These are phyloP conservation scores for Microplitis deprimator DNA, from an alignment of 2,888 invertebrate species.

Conservation along the genomic window DNA sequence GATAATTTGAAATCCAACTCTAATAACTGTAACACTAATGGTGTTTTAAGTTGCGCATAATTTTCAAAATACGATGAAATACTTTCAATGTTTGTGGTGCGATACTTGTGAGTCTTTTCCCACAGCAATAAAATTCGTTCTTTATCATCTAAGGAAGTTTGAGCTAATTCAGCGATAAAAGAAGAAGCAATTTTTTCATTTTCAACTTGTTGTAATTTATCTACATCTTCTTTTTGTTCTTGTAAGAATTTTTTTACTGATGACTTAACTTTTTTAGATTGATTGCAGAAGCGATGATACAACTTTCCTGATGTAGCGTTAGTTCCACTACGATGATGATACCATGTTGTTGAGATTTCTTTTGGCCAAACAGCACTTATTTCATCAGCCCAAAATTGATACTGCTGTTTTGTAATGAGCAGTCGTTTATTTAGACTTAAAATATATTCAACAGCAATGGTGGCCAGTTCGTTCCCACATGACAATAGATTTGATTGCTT, in stretches of 20 bases:
- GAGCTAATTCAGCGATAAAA: too few relatives aligned
- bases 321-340: not conserved
- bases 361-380: not conserved
- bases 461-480: not conserved
- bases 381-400: not conserved
- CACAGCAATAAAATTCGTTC: not conserved
- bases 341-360: not conserved
- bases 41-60: not conserved
- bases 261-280: not conserved
- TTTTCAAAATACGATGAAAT: slow-evolving; percentile 7
- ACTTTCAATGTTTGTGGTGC: not conserved
- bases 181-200: too few relatives aligned
- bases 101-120: not conserved
- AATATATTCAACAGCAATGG: not conserved
- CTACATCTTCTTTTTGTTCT: not conserved
- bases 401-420: not conserved
- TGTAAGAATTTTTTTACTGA: not conserved
- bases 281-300: slow-evolving; percentile 3
- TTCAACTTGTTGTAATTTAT: too few relatives aligned
- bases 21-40: not conserved
- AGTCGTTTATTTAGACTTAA: not conserved
- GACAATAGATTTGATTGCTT: not conserved
- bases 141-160: too few relatives aligned
- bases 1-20: too few relatives aligned
- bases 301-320: not conserved